Base-by-base conservation (phyloP, 2,888 invertebrate species). In the Carpatolechia fugitivella region DNA sequence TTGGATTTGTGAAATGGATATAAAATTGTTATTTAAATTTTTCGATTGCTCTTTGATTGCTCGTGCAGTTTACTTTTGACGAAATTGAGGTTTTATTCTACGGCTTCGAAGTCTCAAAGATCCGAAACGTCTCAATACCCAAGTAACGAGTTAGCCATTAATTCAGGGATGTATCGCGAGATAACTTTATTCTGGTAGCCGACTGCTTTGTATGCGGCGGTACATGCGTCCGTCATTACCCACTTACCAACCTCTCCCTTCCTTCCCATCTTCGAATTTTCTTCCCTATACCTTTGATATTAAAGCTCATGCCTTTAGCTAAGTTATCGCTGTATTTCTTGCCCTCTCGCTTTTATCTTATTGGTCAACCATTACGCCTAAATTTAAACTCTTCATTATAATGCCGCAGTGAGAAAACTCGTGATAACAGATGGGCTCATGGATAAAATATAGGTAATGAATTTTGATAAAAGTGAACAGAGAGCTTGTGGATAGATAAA, bases 111-210 rank as follows among this genome's bases (percentile, higher is more conserved):
- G 78, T 80, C 80, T 82, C 79, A 78, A 74, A 80, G 80, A 80
- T 82, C 80, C 70, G 76, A 80, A 82, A 88, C 84, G 76, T 87
- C 87, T 90, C 85, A 90, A 89, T 90, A 87, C 80, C 80, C 85
- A 82, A 87, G 87, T 90, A 90, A 90, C 87, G 87, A 89, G 87
- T 85, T 86, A 82, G 77, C 82, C 87, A 90, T 90, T 87, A 89
- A 89, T 90, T 87, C 82, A 73, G 85, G 88, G 87, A 88, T 89
- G 86, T 88, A 88, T 89, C 86, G 85, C 78, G 72, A 87, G 89
- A 89, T 90, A 89, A 86, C 89, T 89, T 89, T 87, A 89, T 89
- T 88, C 87, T 90, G 89, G 90, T 89, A 90, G 89, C 89, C 83
- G 87, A 72, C 87, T 88, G 85, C 84, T 89, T 89, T 88, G 87